phyloP scores from a whole-genome alignment of 2,797 vertebrate species.

The Hapalemur alaotrensis region DNA sequence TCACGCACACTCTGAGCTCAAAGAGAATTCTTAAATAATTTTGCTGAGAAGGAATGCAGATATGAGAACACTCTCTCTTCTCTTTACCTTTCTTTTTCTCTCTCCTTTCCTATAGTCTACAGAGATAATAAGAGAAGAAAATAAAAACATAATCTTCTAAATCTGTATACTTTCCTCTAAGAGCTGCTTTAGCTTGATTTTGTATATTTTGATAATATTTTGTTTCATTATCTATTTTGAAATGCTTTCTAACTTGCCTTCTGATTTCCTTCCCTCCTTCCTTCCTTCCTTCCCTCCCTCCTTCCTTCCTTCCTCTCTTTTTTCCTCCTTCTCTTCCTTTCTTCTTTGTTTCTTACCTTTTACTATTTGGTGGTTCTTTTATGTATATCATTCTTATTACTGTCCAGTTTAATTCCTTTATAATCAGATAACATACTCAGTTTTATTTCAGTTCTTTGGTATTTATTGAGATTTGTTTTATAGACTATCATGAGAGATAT shows the following conservation, averaged over 20 bases:
- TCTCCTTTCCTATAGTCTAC: not conserved
- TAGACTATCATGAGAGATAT: not conserved
- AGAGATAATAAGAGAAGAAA: not conserved
- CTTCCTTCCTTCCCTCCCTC: not conserved
- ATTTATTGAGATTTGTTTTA: not conserved
- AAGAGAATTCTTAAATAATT: not conserved
- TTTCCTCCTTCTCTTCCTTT: fast-evolving
- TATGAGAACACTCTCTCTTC: not conserved
- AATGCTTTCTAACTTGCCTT: not conserved
- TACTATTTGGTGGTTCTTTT: not conserved
- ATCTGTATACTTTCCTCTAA: not conserved
- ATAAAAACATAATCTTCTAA: not conserved
- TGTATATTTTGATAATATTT: not conserved
- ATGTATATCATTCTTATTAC: not conserved
- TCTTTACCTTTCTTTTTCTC: not conserved
- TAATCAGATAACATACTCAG: not conserved
- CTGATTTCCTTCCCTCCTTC: not conserved
- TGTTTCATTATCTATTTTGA: not conserved
- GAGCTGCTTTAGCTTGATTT: not conserved
- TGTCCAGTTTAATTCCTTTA: not conserved
- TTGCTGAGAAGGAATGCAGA: not conserved
- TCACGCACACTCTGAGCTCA: not conserved
- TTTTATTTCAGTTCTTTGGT: not conserved
- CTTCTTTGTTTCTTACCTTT: not conserved
- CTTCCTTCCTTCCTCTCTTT: not conserved